Evolutionary conservation across 2,113 vertebrate genomes (phyloP).

Genomic region (Aegithalos caudatus): DNA sequence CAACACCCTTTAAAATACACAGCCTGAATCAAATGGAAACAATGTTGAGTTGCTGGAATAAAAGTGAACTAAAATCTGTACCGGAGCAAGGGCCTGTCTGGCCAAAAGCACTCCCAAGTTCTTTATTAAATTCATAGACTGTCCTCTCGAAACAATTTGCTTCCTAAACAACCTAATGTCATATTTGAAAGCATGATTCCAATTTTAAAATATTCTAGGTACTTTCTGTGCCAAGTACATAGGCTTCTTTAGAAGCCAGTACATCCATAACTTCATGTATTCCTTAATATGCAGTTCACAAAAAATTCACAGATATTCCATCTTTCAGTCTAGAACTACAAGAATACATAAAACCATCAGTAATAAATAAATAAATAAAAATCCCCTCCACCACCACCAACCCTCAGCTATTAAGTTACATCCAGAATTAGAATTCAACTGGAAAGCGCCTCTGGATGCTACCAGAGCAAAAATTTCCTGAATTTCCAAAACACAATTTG

Average conservation of each 20-base stretch:
- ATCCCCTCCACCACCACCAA: accelerated
- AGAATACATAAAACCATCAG: not conserved
- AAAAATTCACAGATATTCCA: not conserved
- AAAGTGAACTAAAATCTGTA: not conserved
- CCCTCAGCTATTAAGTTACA: not conserved
- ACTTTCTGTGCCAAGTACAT: not conserved
- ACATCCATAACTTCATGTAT: not conserved
- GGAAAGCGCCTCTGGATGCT: not conserved
- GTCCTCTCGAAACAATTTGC: not conserved
- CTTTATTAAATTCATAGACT: not conserved
- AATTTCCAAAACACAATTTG: not conserved
- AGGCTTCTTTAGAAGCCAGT: not conserved
- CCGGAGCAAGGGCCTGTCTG: accelerated
- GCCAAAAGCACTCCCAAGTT: not conserved
- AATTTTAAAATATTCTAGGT: not conserved
- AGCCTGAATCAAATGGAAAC: not conserved
- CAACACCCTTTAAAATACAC: not conserved
- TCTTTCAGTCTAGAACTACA: not conserved
- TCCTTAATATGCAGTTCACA: not conserved
- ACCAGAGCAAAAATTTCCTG: not conserved
- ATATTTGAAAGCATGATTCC: not conserved
- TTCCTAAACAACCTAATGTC: not conserved
- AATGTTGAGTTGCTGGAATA: not conserved
- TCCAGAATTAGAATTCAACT: not conserved
- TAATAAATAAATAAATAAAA: no score